Base-by-base conservation (phyloP, 1,140 invertebrate genomes). In the Hypsibius dujardini region DNA sequence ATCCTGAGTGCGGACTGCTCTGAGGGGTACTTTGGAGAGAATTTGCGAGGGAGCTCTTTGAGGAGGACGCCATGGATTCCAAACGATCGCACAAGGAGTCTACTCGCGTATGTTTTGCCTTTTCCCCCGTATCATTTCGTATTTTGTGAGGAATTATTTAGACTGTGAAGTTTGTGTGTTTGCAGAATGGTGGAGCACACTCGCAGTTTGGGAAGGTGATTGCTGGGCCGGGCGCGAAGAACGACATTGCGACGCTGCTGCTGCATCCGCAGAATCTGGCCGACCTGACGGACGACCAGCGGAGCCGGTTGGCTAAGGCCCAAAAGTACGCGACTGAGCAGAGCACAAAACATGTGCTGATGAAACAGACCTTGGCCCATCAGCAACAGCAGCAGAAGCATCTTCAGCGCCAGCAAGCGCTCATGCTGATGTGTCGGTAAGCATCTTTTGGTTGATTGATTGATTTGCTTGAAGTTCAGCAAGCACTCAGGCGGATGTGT, bases 281-380 rank as follows among this genome's bases (percentile, higher is more conserved):
- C 62, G 89, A 90, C 80, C 82, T 96, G 50, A 84, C 85, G 7
- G 83, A 86, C 0, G 90, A 93, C 74, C 90, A 95, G 78, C 86
- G 87, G 76, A 90, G 94, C 75, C 86, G 87, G 47, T 87, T 96
- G 40, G 87, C 86, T 70, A 86, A 89, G 79, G 93, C 95, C 15
- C 98, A 97, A 83, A 97, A 97, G 79, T 99, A 95, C 84, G 95
- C 95, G 1, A 96, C 97, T 92, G 95, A 98, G 81, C 93, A 98
- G 80, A 96, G 92, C 80, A 97, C 98, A 76, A 94, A 95, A 80
- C 92, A 95, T 86, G 94, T 98, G 69, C 83, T 98, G 0, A 95
- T 97, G 87, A 96, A 97, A 80, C 95, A 98, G 80, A 97, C 94
- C 0, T 84, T 97, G 71, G 92, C 93, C 47, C 95, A 98, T 84